Conservation (phyloP, 2,797 vertebrate species). For the Momotus momota region DNA sequence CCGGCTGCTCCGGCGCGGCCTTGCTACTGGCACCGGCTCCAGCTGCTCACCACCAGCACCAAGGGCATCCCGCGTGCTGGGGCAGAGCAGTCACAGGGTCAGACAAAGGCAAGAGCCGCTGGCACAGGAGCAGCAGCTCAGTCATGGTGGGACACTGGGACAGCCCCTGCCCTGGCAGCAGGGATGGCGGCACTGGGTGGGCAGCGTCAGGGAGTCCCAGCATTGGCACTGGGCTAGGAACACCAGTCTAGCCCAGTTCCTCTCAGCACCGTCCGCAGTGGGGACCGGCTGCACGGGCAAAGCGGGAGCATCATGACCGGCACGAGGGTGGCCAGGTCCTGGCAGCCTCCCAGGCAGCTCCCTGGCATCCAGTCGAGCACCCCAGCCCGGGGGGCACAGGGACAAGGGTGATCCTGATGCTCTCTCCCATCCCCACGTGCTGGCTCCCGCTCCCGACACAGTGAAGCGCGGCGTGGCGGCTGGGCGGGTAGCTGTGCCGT, state of each 20-base stretch:
- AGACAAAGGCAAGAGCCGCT: neutral
- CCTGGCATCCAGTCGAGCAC: neutral
- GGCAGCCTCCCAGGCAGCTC: neutral
- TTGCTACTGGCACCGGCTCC: neutral
- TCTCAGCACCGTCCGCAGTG: rapidly evolving
- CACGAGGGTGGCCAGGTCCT: rapidly evolving
- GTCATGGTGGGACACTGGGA: rapidly evolving
- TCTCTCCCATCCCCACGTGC: rapidly evolving
- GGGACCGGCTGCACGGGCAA: rapidly evolving
- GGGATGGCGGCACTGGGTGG: rapidly evolving
- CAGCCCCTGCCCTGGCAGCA: neutral
- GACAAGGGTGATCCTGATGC: neutral
- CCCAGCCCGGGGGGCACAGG: rapidly evolving
- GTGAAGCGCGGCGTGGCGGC: rapidly evolving
- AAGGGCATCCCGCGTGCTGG: neutral
- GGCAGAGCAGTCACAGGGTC: neutral
- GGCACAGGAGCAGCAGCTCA: neutral
- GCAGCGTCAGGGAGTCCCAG: rapidly evolving
- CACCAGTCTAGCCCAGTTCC: neutral
- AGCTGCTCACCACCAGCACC: neutral
- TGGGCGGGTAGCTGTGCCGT: neutral
- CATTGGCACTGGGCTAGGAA: neutral
- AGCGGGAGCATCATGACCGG: neutral
- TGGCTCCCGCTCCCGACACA: rapidly evolving
- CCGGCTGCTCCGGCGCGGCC: neutral